These are phyloP conservation scores for Esperia sulphurella DNA, from an alignment of 2,888 invertebrate species.

Conservation along the genomic window DNA sequence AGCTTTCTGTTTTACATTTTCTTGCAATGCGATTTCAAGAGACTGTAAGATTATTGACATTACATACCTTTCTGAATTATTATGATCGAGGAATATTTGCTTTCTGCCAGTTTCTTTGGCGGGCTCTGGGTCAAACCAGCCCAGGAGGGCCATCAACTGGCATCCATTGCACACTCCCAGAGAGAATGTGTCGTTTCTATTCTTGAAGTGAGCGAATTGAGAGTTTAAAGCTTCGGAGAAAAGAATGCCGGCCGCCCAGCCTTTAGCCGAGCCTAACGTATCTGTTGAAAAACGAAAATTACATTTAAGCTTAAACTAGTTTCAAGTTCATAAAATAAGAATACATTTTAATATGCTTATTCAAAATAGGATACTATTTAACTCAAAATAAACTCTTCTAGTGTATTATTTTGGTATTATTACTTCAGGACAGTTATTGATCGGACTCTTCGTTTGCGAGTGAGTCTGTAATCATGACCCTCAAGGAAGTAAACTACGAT, in stretches of 20 bases:
- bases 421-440: no score
- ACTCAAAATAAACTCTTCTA: no score
- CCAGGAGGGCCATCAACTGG: slow-evolving; percentile 95
- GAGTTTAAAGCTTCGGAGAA: slow-evolving; percentile 87
- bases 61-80: slow-evolving; percentile 90
- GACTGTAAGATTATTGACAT: neutral
- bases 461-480: no score
- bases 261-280: slow-evolving; percentile 97
- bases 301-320: no score
- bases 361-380: no score
- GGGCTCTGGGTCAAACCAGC: slow-evolving; percentile 87
- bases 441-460: no score
- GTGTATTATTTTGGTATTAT: no score
- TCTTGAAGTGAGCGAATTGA: slow-evolving; percentile 88
- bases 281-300: slow-evolving; percentile 66
- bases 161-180: slow-evolving; percentile 99
- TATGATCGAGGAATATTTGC: slow-evolving; percentile 88
- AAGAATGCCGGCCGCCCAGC: slow-evolving; percentile 96
- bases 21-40: no score
- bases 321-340: no score
- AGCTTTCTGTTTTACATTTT: no score
- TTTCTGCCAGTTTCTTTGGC: slow-evolving; percentile 41
- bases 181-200: slow-evolving; percentile 91
- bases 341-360: no score
- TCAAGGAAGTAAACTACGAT: no score